Conservation (phyloP, 2,113 vertebrate genomes). For the Pterophyllum scalare region DNA sequence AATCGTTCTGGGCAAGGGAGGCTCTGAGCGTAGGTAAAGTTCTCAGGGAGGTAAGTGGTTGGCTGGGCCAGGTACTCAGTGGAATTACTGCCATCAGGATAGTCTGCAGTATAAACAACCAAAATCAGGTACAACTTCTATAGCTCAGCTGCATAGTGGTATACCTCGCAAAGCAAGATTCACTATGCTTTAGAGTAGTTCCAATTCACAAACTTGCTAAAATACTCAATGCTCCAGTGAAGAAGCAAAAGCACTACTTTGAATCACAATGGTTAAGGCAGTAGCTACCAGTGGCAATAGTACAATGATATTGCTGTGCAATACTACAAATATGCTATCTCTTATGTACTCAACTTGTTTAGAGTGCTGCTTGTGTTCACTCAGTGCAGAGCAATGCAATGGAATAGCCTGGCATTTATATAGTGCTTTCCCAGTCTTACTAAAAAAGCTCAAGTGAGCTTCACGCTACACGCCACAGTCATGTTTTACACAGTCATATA, state of each 20-base stretch:
- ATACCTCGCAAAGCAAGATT: neutral
- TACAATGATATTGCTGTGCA: neutral
- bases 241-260: neutral
- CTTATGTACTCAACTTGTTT: neutral
- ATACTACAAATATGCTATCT: neutral
- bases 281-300: neutral
- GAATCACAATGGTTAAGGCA: neutral
- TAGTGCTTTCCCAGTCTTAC: neutral
- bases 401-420: neutral
- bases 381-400: neutral
- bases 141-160: neutral
- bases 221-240: neutral
- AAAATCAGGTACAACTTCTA: neutral
- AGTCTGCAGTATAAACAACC: constrained; percentile 83
- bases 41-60: constrained; percentile 93
- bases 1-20: constrained; percentile 94
- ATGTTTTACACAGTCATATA: neutral
- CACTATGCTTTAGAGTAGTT: too few species aligned
- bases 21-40: constrained; percentile 93
- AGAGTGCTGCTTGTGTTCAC: neutral
- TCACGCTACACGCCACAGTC: neutral
- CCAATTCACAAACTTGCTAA: neutral
- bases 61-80: constrained; percentile 92
- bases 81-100: constrained; percentile 93
- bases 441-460: accelerated